Conservation (phyloP, 37 sponge, comb jelly and placozoan genomes). For the Aphrocallistes beatrix region DNA sequence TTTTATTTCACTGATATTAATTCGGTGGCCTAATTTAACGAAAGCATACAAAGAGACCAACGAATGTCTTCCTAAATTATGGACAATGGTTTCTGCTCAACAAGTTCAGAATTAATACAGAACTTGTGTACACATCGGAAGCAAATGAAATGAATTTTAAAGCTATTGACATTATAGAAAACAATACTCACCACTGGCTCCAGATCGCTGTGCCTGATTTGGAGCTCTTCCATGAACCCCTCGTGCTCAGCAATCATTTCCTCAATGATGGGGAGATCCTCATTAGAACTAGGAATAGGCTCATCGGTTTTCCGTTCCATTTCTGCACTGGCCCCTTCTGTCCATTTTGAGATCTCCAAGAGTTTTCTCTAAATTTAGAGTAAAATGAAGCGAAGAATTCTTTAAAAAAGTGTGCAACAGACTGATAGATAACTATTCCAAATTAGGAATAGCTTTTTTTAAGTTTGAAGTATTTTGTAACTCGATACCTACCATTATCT, state of each 20-base stretch:
- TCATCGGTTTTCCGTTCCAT: neutral
- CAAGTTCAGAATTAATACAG: neutral
- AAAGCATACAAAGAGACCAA: neutral
- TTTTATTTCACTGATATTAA: neutral
- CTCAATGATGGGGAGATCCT: neutral
- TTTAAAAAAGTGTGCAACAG: too few species aligned
- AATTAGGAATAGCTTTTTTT: too few species aligned
- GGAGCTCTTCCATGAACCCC: neutral
- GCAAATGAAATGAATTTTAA: neutral
- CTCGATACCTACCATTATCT: neutral
- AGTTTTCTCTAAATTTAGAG: neutral
- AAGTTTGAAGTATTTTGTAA: too few species aligned
- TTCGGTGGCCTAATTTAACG: neutral
- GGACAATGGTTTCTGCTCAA: neutral
- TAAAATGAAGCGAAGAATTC: too few species aligned
- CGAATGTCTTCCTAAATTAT: neutral
- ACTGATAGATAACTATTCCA: too few species aligned
- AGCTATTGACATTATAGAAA: neutral
- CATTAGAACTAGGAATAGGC: neutral
- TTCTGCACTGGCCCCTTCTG: neutral
- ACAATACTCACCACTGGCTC: slow-evolving; percentile 2
- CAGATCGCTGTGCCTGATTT: neutral
- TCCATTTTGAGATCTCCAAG: neutral
- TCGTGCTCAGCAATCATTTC: slow-evolving; percentile 1
- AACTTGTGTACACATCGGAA: neutral